These are phyloP conservation scores for Chrysomela aeneicollis DNA, from an alignment of 2,888 invertebrate species.

Conservation along the genomic window DNA sequence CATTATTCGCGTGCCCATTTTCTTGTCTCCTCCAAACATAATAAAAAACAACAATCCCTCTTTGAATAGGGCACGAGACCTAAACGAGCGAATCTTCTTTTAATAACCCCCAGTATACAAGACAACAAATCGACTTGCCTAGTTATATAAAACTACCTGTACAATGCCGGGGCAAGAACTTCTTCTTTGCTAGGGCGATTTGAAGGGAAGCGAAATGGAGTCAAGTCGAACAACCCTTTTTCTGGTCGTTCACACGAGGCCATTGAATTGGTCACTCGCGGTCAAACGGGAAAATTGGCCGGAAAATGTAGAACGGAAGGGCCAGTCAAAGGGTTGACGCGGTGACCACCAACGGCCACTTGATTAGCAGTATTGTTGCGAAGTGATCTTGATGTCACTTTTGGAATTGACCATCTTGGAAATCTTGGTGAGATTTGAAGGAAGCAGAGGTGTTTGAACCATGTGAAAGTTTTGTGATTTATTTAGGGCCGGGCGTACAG, in stretches of 20 bases:
- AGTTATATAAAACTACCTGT: conserved; percentile 31
- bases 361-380: not conserved
- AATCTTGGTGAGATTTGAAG: not conserved
- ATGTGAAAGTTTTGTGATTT: too few species aligned
- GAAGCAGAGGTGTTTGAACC: too few species aligned
- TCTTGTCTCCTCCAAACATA: not conserved
- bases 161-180: conserved; percentile 20
- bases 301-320: not conserved
- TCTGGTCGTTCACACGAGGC: not conserved
- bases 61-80: conserved; percentile 33
- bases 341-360: not conserved
- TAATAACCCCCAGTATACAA: conserved; percentile 48
- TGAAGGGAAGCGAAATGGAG: conserved; percentile 17
- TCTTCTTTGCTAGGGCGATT: conserved; percentile 16
- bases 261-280: conserved; percentile 1
- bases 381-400: not conserved
- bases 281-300: not conserved
- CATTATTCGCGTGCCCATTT: conserved; percentile 31
- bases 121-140: conserved; percentile 22
- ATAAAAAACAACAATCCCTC: conserved; percentile 29
- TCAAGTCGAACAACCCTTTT: conserved; percentile 13
- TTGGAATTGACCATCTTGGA: not conserved
- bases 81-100: conserved; percentile 50
- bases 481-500: too few species aligned
- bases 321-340: not conserved